These are phyloP conservation scores for Erpobdella octoculata DNA, from an alignment of 2,888 invertebrate genomes.

Conservation along the genomic window DNA sequence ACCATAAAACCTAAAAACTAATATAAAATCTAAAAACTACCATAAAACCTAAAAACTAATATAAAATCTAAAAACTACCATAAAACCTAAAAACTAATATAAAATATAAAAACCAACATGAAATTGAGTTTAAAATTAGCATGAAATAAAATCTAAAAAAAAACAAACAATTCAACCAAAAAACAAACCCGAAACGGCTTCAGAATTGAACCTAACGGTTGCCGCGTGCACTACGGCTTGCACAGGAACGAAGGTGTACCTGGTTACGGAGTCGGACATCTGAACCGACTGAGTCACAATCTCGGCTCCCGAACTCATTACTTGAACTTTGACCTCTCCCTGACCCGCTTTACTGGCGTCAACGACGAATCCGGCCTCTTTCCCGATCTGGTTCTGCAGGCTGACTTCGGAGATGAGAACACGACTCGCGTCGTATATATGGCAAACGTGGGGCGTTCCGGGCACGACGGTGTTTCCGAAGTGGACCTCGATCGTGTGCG, in stretches of 20 bases:
- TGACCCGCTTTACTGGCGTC: slow-evolving; percentile 91
- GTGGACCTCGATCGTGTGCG: slow-evolving; percentile 82
- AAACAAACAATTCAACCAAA: too few species aligned
- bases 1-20: too few species aligned
- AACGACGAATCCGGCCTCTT: slow-evolving; percentile 55
- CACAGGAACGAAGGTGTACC: slow-evolving; percentile 76
- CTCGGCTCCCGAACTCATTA: slow-evolving; percentile 64
- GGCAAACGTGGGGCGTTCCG: slow-evolving; percentile 86
- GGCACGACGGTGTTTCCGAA: slow-evolving; percentile 79
- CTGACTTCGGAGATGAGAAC: slow-evolving; percentile 60
- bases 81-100: background rate
- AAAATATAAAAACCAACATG: background rate
- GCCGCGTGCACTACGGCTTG: slow-evolving; percentile 82
- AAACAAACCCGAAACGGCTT: slow-evolving; percentile 47
- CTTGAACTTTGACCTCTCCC: slow-evolving; percentile 58
- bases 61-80: background rate
- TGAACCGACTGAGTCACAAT: slow-evolving; percentile 75
- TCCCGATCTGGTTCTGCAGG: slow-evolving; percentile 43
- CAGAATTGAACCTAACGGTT: slow-evolving; percentile 63
- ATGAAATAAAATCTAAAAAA: background rate
- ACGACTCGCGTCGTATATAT: slow-evolving; percentile 82
- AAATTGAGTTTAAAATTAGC: background rate
- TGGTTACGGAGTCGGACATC: slow-evolving; percentile 60
- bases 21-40: background rate
- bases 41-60: background rate